Conservation (phyloP, 1,140 invertebrate species). For the Lineus longissimus region DNA sequence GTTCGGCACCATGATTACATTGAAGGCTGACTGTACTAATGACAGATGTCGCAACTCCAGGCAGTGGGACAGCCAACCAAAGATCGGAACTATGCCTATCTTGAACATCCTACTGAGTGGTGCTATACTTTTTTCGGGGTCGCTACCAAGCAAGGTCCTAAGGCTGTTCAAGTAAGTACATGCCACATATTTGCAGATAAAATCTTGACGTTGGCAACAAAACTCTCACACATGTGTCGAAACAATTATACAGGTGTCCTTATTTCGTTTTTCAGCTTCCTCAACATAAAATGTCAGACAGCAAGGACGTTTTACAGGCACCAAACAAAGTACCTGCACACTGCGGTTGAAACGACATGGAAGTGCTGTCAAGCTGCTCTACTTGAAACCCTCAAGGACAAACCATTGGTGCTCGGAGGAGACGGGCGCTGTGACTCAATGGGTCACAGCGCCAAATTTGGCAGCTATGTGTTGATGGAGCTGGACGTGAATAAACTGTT, state of each 20-base stretch:
- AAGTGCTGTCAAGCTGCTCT: not conserved
- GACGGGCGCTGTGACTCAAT: not conserved
- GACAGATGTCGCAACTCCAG: not conserved
- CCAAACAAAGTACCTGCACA: constrained; percentile 6
- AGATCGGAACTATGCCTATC: not conserved
- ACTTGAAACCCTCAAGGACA: not conserved
- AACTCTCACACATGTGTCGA: too few species aligned
- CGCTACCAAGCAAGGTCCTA: not conserved
- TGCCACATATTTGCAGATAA: too few species aligned
- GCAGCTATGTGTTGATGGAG: too few species aligned
- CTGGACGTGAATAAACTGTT: too few species aligned
- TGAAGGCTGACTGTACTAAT: not conserved
- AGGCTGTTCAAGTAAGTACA: constrained; percentile 1
- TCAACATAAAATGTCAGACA: not conserved
- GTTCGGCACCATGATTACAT: too few species aligned
- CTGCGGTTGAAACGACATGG: not conserved
- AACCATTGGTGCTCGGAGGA: not conserved
- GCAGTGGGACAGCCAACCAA: not conserved
- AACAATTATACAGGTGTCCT: too few species aligned
- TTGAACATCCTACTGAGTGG: not conserved
- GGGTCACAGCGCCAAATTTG: too few species aligned
- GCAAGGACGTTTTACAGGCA: not conserved
- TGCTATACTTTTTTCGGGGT: constrained; percentile 1
- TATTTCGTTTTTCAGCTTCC: too few species aligned
- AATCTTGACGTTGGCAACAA: too few species aligned